Evolutionary conservation across 2,113 vertebrate genomes (phyloP).

Genomic region (Gulo gulo): DNA sequence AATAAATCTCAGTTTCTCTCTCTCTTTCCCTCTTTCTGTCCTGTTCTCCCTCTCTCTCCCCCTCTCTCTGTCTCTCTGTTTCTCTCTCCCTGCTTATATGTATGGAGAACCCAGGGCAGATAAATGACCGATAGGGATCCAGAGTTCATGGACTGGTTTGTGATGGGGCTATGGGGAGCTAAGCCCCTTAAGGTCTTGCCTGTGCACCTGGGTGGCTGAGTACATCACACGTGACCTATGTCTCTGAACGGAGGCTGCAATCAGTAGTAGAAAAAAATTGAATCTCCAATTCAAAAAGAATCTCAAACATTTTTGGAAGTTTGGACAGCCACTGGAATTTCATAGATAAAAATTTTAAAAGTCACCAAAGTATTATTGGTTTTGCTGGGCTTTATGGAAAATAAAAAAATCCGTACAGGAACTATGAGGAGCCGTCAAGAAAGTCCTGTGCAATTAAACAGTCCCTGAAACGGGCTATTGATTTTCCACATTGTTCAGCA

Average conservation of each 20-base stretch:
- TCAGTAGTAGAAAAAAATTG: not conserved
- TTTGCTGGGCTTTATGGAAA: not conserved
- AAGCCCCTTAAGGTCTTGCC: not conserved
- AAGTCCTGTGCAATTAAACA: constrained; percentile 34
- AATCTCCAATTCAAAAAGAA: not conserved
- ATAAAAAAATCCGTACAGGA: not conserved
- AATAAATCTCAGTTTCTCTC: not conserved
- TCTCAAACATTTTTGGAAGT: not conserved
- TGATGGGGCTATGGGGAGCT: no score
- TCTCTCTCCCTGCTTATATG: not conserved
- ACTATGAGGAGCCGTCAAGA: not conserved
- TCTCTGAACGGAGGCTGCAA: not conserved
- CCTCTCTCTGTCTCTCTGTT: not conserved
- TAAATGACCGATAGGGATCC: not conserved
- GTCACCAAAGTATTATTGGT: not conserved
- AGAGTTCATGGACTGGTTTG: not conserved
- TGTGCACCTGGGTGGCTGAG: no score
- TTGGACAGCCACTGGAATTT: not conserved
- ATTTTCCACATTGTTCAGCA: constrained; percentile 58
- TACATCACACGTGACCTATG: not conserved
- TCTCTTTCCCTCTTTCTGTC: not conserved
- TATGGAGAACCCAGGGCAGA: not conserved
- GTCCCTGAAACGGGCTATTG: constrained; percentile 48
- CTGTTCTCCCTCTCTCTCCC: not conserved
- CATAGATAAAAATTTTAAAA: not conserved